These are phyloP conservation scores for Bombus pascuorum DNA, from an alignment of 1,140 invertebrate species.

Conservation along the genomic window DNA sequence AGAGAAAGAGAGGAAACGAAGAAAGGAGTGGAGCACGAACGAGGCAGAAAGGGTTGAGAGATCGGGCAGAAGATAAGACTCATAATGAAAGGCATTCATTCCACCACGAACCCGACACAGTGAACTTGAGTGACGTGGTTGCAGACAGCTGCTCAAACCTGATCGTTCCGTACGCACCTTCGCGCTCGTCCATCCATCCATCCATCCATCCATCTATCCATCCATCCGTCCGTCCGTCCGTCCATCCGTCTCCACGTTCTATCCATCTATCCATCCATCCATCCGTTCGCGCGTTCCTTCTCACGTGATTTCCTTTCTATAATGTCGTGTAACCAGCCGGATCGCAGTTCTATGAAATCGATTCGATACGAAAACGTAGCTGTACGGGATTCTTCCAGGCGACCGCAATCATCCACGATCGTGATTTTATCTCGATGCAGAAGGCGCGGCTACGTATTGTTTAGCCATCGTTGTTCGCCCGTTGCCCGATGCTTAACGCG, in stretches of 20 bases:
- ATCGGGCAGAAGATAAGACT: conserved; percentile 77
- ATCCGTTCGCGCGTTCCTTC: conserved; percentile 53
- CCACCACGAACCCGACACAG: conserved; percentile 75
- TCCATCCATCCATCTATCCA: conserved; percentile 53
- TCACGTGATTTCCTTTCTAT: conserved; percentile 78
- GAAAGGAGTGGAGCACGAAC: conserved; percentile 60
- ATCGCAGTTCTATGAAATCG: conserved; percentile 65
- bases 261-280: conserved; percentile 62
- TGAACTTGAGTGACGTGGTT: conserved; percentile 81
- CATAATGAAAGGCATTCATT: conserved; percentile 82
- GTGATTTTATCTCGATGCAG: conserved; percentile 38
- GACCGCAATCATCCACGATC: conserved; percentile 40
- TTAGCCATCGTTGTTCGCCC: not conserved
- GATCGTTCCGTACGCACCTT: conserved; percentile 73
- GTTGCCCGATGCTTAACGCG: conserved; percentile 8
- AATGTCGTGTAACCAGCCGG: conserved; percentile 80
- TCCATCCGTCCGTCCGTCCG: conserved; percentile 60
- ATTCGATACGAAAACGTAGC: conserved; percentile 41
- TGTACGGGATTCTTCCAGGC: not conserved
- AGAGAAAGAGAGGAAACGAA: conserved; percentile 50
- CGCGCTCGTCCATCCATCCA: conserved; percentile 68
- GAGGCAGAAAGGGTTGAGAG: conserved; percentile 71
- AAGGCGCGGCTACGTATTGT: conserved; percentile 30
- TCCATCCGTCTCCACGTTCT: conserved; percentile 26
- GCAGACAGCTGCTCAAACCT: conserved; percentile 82